Base-by-base conservation (phyloP, 2,797 vertebrate genomes). In the Okamejei kenojei region DNA sequence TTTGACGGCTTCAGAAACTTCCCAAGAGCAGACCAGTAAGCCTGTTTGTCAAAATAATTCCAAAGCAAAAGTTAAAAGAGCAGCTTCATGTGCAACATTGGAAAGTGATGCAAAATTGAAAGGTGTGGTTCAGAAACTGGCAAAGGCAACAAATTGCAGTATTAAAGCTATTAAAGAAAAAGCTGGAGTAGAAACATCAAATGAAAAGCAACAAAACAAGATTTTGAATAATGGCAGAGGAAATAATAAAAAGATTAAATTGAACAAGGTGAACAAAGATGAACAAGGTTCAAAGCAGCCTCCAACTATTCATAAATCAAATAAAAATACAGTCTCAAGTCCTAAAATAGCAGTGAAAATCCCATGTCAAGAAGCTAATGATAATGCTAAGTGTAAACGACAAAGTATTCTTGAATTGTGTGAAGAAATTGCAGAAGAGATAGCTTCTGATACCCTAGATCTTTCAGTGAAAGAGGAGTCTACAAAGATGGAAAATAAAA, bases 391-490 rank as follows among this genome's bases (percentile, higher is more conserved):
- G 94, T 96, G 94, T 94, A 97, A 98, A 95, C 97, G 98, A 94
- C 96, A 99, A 93, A 99, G 99, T 95, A 98, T 99, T 84, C 96
- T 99, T 93, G 98, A 99, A 63, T 95, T 99, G 45, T 99, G 99
- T 96, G 98, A 99, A 94, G 99, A 99, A 95, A 99, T 99, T 0
- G 99, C 98, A 58, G 98, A 98, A 93, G 99, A 99, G 96, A 99
- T 99, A n/a, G 98, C 98, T 84, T 99, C 98, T 0, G 99, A 99
- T 95, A 99, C 98, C 81, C 96, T 97, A 26, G 96, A 98, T n/a
- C 68, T 76, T 92, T 58, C 90, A 94, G 98, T 97, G 94, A 97
- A 97, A 94, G 98, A 96, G 93, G 96, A 96, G 79, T 96, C 96
- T 58, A 68, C 71, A 92, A 76, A 92, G 45, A 76, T 76, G 54